Base-by-base conservation (phyloP, 2,113 vertebrate genomes). In the Pterophyllum scalare region DNA sequence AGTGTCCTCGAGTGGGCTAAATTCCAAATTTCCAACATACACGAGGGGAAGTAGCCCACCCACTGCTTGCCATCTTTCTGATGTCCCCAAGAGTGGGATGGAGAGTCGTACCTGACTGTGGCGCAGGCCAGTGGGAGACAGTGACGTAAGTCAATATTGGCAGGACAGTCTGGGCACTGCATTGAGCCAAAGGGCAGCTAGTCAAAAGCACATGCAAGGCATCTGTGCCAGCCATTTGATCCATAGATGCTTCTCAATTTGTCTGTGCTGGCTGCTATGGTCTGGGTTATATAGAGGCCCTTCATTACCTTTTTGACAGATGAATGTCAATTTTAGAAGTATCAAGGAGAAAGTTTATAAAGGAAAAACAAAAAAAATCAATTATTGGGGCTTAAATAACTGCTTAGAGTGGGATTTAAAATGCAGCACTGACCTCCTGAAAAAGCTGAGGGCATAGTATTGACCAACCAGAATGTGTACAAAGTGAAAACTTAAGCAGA, bases 401-500 rank as follows among this genome's bases (percentile, higher is more conserved):
- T 79, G 74, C 82, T 46, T 82, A 77, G 59, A 67, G 64, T 58
- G 43, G 61, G 80, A 84, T 79, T 86, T 81, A 82, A 75, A 85
- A 87, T 83, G 80, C 82, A 86, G 70, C 26, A 24, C 19, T 81
- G 85, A 84, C 74, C 83, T 86, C 75, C 33, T 20, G 24, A 46
- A 74, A 83, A 74, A 83, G 90, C 84, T 49, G 80, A 90, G 87
- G 87, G 75, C 75, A 85, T 40, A 85, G 24, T 91, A 90, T 84
- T 88, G 90, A 92, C 79, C 19, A 14, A 28, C 78, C 74, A 24
- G 17, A 61, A 81, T 4, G 14, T 91, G 65, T 84, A 79, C 33
- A 85, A 91, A 92, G 75, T 88, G 84, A 84, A 93, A 94, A 93
- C 79, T 88, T 82, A 90, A 90, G 91, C 91, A 92, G 85, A 94